Evolutionary conservation across 2,888 invertebrate species (phyloP).

Genomic region (Eugnorisma glareosa): DNA sequence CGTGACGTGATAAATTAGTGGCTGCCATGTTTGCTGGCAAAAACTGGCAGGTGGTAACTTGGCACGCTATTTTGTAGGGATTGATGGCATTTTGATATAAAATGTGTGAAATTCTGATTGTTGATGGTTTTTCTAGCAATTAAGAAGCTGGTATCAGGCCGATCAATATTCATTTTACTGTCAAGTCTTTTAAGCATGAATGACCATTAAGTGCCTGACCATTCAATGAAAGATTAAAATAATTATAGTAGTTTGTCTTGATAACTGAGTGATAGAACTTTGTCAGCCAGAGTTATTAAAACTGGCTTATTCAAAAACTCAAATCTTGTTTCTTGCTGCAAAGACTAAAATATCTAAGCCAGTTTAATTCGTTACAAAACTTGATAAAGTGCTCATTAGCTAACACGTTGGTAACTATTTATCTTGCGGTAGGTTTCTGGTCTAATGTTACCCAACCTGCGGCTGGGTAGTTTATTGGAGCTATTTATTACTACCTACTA

Average conservation of each 20-base stretch:
- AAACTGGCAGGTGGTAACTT: slow-evolving; percentile 80
- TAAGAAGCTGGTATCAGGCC: not conserved
- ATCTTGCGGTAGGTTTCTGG: slow-evolving; percentile 10
- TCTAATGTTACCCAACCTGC: slow-evolving; percentile 23
- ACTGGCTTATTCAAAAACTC: not conserved
- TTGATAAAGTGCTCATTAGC: slow-evolving; percentile 19
- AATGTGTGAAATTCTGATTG: slow-evolving; percentile 67
- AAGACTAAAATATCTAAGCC: not conserved
- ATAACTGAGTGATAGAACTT: no score
- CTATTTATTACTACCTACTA: slow-evolving; percentile 10
- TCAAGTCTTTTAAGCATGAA: not conserved
- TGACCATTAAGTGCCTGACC: no score
- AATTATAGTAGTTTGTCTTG: no score
- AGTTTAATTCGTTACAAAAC: not conserved
- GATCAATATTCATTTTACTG: not conserved
- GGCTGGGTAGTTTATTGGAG: slow-evolving; percentile 15
- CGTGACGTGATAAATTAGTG: slow-evolving; percentile 84
- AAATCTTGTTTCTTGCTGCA: not conserved
- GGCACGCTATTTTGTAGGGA: slow-evolving; percentile 75
- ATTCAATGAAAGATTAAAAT: no score
- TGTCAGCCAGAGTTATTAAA: not conserved
- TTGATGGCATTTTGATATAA: slow-evolving; percentile 63
- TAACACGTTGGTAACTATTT: slow-evolving; percentile 22
- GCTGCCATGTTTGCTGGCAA: slow-evolving; percentile 78
- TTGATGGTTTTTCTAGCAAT: slow-evolving; percentile 60